Evolutionary conservation across 2,888 invertebrate species (phyloP), one percentile per base, ranked within the genome.

Genomic region (Tenthredo amoena): DNA sequence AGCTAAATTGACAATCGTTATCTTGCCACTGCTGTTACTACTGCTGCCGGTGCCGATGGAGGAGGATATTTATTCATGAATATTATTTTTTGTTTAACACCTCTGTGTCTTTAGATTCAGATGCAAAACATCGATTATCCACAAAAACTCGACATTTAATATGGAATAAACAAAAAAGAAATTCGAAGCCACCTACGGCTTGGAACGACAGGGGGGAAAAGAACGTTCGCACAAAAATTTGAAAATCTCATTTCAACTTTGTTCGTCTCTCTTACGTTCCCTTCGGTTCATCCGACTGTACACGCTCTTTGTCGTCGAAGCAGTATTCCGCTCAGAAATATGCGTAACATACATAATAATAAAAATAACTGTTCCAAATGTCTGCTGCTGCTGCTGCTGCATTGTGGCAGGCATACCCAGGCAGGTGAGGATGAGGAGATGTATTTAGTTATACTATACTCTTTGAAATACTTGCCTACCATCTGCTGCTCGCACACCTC

Each of bases 341-440:
- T 68, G 34, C 34, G 68, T 34, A 18, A 68, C 68, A 34, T 68
- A 68, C 34, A 68, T 68, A 68, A 68, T 7, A 68, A 68, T 68
- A 68, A 68, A 68, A 68, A 68, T 68, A 68, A 68, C 68, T 68
- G 34, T 68, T 34, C 68, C 34, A 31, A 68, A 68, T 68, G 68
- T 68, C 68, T 68, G 68, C 34, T 62, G 34, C 68, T 68, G 68
- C 68, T 68, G 68, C 34, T 62, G 34, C 68, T 68, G 68, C 68
- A 68, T 68, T 68, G 68, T 68, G 15, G 34, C 68, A 34, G 18
- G 31, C 34, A 34, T 68, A 34, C 18, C 68, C 34, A 68, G 68
- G 68, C 34, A 68, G 68, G 68, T 34, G 68, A 31, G 65, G 26
- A 31, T 65, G 65, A 65, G 31, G 65, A 65, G 31, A 34, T 34